Evolutionary conservation across 2,113 vertebrate species (phyloP).

Genomic region (Labeo catla): DNA sequence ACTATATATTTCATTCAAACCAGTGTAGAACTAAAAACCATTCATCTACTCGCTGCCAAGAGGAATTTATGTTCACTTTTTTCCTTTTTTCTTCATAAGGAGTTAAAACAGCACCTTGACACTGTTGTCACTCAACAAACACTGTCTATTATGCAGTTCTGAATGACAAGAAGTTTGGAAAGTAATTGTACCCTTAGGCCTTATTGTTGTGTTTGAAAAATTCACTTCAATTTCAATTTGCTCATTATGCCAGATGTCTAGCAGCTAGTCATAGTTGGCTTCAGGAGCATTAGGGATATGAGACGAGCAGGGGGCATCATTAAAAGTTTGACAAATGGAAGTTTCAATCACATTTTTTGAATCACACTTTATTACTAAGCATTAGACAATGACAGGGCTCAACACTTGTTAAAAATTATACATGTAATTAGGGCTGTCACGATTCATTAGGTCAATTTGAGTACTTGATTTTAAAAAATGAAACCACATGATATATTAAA

Average conservation of each 20-base stretch:
- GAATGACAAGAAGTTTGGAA: constrained; percentile 2
- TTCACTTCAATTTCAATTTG: neutral
- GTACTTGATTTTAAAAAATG: no score
- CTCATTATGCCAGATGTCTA: neutral
- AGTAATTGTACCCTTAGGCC: constrained; percentile 10
- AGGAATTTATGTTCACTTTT: neutral
- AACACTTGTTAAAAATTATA: neutral
- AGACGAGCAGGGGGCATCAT: neutral
- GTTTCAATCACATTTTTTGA: neutral
- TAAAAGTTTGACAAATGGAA: neutral
- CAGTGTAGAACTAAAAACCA: neutral
- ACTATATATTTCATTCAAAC: neutral
- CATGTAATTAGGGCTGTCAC: no score
- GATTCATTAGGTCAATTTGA: no score
- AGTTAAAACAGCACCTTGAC: neutral
- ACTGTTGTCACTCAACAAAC: constrained; percentile 1
- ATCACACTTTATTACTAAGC: neutral
- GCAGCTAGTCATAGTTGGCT: neutral
- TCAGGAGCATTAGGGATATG: neutral
- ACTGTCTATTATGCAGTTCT: neutral
- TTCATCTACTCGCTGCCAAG: neutral
- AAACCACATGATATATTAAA: no score
- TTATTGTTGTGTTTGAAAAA: constrained; percentile 1
- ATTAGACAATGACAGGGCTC: neutral
- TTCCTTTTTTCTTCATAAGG: neutral